phyloP scores from a whole-genome alignment of 1,140 invertebrate species.

The Sycobia sp. region DNA sequence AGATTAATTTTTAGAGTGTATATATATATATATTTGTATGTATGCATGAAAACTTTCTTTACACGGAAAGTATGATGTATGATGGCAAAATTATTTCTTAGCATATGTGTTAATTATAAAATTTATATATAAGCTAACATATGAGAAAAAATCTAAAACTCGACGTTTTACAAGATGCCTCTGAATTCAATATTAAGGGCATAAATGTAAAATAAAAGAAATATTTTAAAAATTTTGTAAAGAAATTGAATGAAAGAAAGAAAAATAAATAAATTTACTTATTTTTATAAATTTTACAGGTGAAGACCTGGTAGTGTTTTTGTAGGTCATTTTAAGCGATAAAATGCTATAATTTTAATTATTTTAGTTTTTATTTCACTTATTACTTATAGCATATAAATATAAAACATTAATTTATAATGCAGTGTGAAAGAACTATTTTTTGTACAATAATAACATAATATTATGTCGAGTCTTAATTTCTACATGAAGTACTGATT shows the following conservation, averaged over 20 bases:
- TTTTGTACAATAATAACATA: slow-evolving; percentile 33
- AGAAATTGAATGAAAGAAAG: slow-evolving; percentile 12
- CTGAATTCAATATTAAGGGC: slow-evolving; percentile 14
- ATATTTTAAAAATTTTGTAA: slow-evolving; percentile 18
- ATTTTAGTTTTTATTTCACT: slow-evolving; percentile 24
- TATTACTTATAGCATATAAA: slow-evolving; percentile 24
- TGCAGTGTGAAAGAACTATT: slow-evolving; percentile 29
- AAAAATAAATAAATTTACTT: slow-evolving; percentile 1
- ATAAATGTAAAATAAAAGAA: slow-evolving; percentile 17
- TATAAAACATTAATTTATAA: slow-evolving; percentile 28
- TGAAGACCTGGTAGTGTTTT: slow-evolving; percentile 1
- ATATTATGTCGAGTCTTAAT: slow-evolving; percentile 31
- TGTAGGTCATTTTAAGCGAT: neutral
- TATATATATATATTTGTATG: slow-evolving; percentile 34
- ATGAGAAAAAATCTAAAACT: slow-evolving; percentile 8
- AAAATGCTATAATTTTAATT: slow-evolving; percentile 2
- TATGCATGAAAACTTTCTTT: slow-evolving; percentile 26
- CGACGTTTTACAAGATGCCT: slow-evolving; percentile 5
- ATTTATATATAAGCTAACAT: slow-evolving; percentile 15
- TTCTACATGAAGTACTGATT: slow-evolving; percentile 24
- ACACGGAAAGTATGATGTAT: slow-evolving; percentile 8
- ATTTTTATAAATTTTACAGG: slow-evolving; percentile 8
- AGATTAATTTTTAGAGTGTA: slow-evolving; percentile 22
- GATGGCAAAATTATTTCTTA: slow-evolving; percentile 11
- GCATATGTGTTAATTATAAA: slow-evolving; percentile 16